A percentile compares a stretch with the other conserved stretches of the same genome.
Conservation (phyloP, 2,797 vertebrate genomes). For the Perodicticus potto region DNA sequence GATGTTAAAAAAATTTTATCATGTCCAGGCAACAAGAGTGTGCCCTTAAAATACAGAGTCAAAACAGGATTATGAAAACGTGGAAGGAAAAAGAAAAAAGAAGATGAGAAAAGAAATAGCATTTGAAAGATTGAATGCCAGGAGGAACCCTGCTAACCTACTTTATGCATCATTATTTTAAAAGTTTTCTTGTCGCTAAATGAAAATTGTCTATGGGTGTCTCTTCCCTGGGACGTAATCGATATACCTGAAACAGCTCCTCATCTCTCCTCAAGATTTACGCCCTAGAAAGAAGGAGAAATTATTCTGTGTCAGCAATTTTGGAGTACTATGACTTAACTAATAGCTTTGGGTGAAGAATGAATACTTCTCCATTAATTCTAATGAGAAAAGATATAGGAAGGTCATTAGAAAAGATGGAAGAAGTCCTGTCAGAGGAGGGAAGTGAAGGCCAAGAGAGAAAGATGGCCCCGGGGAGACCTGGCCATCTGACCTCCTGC, state of each 20-base stretch:
- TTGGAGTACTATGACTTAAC: conserved; percentile 45
- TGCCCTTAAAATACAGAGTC: background rate
- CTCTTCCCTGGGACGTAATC: background rate
- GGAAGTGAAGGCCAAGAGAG: background rate
- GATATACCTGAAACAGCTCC: background rate
- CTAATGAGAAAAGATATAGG: conserved; percentile 1
- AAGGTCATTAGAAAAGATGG: background rate
- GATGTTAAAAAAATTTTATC: background rate
- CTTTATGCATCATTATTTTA: background rate
- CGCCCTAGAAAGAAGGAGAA: background rate
- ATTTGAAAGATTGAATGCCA: background rate
- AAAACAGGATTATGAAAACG: background rate
- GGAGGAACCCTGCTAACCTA: background rate
- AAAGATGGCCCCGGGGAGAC: background rate
- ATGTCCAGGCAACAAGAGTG: background rate
- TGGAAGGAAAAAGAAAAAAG: background rate
- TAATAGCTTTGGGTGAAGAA: conserved; percentile 63
- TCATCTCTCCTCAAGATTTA: conserved; percentile 70
- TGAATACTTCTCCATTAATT: conserved; percentile 64
- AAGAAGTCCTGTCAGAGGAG: background rate
- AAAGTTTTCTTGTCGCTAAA: background rate
- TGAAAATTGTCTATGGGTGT: background rate
- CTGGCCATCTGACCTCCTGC: accelerated
- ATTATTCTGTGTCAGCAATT: conserved; percentile 60
- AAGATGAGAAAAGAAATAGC: background rate